Base-by-base conservation (phyloP, 2,888 invertebrate species). In the Apodemia duryi region DNA sequence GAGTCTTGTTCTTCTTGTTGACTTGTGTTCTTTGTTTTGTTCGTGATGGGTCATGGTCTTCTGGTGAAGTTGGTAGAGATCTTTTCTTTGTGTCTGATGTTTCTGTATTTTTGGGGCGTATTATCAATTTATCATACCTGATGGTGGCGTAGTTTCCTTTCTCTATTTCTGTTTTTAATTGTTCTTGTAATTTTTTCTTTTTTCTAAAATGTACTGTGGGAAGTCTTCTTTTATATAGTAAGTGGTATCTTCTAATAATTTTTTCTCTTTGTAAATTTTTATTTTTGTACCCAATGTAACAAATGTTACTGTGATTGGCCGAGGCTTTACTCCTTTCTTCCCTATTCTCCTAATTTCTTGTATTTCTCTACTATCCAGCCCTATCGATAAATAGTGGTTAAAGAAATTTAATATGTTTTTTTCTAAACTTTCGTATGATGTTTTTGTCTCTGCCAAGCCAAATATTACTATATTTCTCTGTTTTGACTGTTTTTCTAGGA, bases 401-500 rank as follows among this genome's bases (percentile, higher is more conserved):
- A 51, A 6, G 13, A 51, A 51, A 13, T 6, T 51, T 11, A 51
- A 13, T 5, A 51, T 21, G 1, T 3, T 21, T 11, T 51, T 51
- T 21, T 51, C 51, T 51, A 51, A 21, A 13, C 21, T 11, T 13
- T 21, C 10, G 21, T 51, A 51, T 2, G 51, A 51, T 13, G 51
- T 51, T 51, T 51, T 21, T 0, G 51, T 51, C n/a, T 49, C 49
- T 11, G 11, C n/a, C 2, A 49, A 6, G 6, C 64, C 61, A 29
- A 64, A 61, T 61, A 64, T 61, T 46, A 68, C 52, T 28, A 43
- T 10, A 6, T 66, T 38, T 5, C 63, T 65, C 66, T 51, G 63
- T 64, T 62, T 68, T 64, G 60, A 65, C 43, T 66, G 66, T 21
- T 65, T 68, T 64, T 66, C 66, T 6, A 68, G 29, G 13, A 52